Evolutionary conservation across 2,797 vertebrate species (phyloP).

Genomic region (Myotis planiceps): DNA sequence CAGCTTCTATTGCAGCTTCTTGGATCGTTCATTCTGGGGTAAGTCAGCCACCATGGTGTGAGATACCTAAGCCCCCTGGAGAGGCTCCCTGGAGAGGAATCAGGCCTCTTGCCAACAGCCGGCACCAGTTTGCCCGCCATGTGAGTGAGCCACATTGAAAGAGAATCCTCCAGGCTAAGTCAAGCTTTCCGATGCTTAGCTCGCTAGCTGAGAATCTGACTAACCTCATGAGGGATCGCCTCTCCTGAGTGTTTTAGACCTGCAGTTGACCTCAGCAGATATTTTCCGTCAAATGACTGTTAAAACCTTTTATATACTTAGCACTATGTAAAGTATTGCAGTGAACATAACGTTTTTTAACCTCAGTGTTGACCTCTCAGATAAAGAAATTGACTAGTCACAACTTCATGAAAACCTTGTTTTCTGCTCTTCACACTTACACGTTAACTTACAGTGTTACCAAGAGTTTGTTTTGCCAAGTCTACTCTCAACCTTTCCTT

Average conservation of each 20-base stretch:
- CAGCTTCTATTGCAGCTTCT: not conserved
- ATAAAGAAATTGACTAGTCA: not conserved
- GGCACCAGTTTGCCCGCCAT: not conserved
- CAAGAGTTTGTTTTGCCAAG: slow-evolving; percentile 7
- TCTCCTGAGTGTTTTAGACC: not conserved
- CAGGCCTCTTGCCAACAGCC: not conserved
- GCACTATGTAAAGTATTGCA: not conserved
- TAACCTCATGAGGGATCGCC: not conserved
- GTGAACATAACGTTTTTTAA: not conserved
- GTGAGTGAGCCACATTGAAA: not conserved
- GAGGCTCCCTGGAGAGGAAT: not conserved
- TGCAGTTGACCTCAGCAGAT: not conserved
- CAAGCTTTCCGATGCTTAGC: not conserved
- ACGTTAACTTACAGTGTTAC: not conserved
- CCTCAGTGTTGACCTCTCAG: not conserved
- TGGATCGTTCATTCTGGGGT: not conserved
- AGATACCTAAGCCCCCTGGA: not conserved
- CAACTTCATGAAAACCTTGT: not conserved
- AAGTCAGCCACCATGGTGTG: not conserved
- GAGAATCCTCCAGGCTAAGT: not conserved
- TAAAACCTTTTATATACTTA: slow-evolving; percentile 16
- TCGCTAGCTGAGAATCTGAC: not conserved
- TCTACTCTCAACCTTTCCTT: not conserved
- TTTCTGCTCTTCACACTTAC: not conserved
- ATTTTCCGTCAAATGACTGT: not conserved